These are phyloP conservation scores for Palaemon carinicauda DNA, from an alignment of 1,140 invertebrate species.

Conservation along the genomic window DNA sequence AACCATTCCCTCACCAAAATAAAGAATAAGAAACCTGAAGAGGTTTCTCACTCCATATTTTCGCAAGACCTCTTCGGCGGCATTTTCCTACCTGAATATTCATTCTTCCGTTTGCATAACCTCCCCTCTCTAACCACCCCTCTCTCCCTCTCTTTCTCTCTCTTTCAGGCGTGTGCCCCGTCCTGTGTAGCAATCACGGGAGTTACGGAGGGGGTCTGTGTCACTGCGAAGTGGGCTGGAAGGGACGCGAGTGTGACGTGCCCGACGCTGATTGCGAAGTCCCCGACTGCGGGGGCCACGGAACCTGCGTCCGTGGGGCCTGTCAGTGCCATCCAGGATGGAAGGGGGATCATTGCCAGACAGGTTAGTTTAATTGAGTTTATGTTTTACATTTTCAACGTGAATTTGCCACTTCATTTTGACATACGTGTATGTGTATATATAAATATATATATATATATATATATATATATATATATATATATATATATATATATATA, in stretches of 20 bases:
- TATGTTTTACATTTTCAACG: not conserved
- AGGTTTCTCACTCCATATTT: no score
- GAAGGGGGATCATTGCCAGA: conserved; percentile 85
- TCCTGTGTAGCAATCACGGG: conserved; percentile 95
- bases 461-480: conserved; percentile 6
- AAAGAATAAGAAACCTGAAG: no score
- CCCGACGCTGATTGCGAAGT: conserved; percentile 90
- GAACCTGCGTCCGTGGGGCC: conserved; percentile 85
- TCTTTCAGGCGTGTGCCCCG: conserved; percentile 89
- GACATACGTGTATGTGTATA: not conserved
- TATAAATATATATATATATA: not conserved
- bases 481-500: not conserved
- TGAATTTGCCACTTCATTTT: not conserved
- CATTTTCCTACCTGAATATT: no score
- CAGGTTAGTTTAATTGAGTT: conserved; percentile 72
- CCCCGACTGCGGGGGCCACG: conserved; percentile 90
- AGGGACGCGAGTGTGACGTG: conserved; percentile 94
- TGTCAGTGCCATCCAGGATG: conserved; percentile 90
- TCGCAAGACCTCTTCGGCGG: no score
- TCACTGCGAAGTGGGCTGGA: conserved; percentile 96
- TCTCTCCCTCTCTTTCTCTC: not conserved
- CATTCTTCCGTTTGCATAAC: no score
- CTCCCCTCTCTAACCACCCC: not conserved
- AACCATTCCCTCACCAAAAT: no score
- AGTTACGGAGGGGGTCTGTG: conserved; percentile 94